Evolutionary conservation across 2,113 vertebrate genomes (phyloP), one percentile per base, ranked within the genome.

Genomic region (Nannospalax galili): DNA sequence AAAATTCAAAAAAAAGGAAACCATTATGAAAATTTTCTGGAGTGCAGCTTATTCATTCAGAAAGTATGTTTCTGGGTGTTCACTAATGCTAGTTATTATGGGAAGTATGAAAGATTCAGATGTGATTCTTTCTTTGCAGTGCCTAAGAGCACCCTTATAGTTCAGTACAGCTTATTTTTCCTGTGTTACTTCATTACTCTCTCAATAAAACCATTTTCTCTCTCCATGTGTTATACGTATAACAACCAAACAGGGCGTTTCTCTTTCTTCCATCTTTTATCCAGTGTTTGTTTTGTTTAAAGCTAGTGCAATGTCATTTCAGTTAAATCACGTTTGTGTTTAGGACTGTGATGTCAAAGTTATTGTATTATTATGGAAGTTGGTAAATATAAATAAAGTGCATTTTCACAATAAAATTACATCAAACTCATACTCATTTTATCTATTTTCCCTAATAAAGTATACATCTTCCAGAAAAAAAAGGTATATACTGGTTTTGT

Each of bases 221-320:
- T 82, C 92, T 79, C 92, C 73, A 56, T 91, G 64, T 65, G 32
- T 70, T 79, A n/a, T 89, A 89, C n/a, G 2, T 15, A 0, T 14
- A 7, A 62, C 62, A 92, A 89, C 32, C 89, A 85, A 78, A 73
- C 67, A 73, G 10, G 11, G 20, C 58, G 90, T 86, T 81, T 78
- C n/a, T 91, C 58, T 11, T 45, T 89, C 90, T 17, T 92, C 58
- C 32, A 37, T 88, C 87, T 92, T 94, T 95, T 79, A 35, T 92
- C 82, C 92, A 81, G 19, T 60, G 37, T 92, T 90, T 95, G 10
- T 30, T 94, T 90, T 94, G 85, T 93, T 96, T 85, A 91, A 92
- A 96, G 64, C 20, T 65, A 88, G 15, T 86, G 0, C 30, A 79
- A 32, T 92, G 42, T 65, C 79, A 84, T 37, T 88, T 84, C 64